These are phyloP conservation scores for Drosophila arawakana DNA, from an alignment of 1,140 invertebrate species.

Conservation along the genomic window DNA sequence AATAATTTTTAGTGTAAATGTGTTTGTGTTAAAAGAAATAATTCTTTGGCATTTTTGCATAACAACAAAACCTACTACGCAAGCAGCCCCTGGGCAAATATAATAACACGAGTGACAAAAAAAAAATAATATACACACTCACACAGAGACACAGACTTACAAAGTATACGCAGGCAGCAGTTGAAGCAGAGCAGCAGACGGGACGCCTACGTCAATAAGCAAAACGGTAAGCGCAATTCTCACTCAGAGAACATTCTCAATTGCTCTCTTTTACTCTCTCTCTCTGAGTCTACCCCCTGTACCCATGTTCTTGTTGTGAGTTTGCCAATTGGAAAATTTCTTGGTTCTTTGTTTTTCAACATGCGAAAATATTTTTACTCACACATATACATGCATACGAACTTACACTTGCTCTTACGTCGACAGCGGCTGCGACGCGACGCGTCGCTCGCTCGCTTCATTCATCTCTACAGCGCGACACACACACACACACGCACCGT, in stretches of 20 bases:
- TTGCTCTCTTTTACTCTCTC: conserved; percentile 2
- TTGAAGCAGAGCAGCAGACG: conserved; percentile 38
- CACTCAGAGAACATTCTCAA: conserved; percentile 9
- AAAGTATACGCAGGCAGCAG: conserved; percentile 36
- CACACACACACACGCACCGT: conserved; percentile 6
- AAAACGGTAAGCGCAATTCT: conserved; percentile 74
- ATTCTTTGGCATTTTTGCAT: conserved; percentile 70
- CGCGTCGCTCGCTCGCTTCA: conserved; percentile 37
- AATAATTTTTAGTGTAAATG: conserved; percentile 61
- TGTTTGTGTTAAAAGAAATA: conserved; percentile 49
- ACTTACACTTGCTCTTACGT: conserved; percentile 51
- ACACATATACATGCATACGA: conserved; percentile 50
- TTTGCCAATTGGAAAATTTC: conserved; percentile 77
- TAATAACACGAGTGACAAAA: conserved; percentile 49
- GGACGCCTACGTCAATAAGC: conserved; percentile 72
- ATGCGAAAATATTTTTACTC: conserved; percentile 48
- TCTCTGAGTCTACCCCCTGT: conserved; percentile 3
- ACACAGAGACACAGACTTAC: conserved; percentile 44
- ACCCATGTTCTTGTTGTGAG: conserved; percentile 32
- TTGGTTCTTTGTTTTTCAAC: conserved; percentile 59
- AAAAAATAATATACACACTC: conserved; percentile 30
- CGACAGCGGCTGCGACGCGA: conserved; percentile 22
- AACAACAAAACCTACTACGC: conserved; percentile 70
- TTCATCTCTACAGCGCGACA: conserved; percentile 44
- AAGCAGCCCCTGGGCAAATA: conserved; percentile 55